Conservation (phyloP, 2,797 vertebrate genomes). For the Halcyon badia region DNA sequence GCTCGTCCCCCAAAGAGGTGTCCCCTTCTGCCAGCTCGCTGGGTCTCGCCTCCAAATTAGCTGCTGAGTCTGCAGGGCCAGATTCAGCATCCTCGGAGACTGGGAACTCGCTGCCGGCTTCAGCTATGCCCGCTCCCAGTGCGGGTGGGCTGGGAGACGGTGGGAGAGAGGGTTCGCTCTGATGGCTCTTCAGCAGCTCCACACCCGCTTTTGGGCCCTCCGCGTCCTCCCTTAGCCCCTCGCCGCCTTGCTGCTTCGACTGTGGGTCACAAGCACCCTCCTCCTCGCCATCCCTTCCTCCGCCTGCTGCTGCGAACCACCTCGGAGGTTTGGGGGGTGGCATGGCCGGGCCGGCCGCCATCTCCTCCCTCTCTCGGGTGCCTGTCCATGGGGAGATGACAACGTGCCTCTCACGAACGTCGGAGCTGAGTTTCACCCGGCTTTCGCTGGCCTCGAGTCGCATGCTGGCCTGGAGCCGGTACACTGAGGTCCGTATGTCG, state of each 20-base stretch:
- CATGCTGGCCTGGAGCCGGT: conserved; percentile 5
- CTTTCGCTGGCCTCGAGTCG: background rate
- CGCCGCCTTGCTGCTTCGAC: background rate
- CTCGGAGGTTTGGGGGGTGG: conserved; percentile 75
- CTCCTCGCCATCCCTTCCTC: background rate
- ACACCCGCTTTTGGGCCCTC: background rate
- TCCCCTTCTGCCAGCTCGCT: background rate
- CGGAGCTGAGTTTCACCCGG: background rate
- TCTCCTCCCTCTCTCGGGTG: background rate
- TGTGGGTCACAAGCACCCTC: background rate
- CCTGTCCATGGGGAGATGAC: background rate
- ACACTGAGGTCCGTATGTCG: background rate
- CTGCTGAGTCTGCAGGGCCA: background rate
- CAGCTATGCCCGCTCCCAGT: rapidly evolving
- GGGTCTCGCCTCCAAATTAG: background rate
- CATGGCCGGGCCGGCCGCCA: rapidly evolving
- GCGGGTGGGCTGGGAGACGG: rapidly evolving
- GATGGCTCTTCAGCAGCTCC: background rate
- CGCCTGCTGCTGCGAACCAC: background rate
- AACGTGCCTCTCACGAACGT: rapidly evolving
- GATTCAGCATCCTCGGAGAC: background rate
- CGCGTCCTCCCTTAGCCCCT: rapidly evolving
- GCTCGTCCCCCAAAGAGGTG: background rate
- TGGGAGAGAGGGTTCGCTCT: background rate
- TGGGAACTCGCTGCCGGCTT: rapidly evolving